Evolutionary conservation across 2,797 vertebrate genomes (phyloP), one percentile per base, ranked within the genome.

Genomic region (Danio choprae): DNA sequence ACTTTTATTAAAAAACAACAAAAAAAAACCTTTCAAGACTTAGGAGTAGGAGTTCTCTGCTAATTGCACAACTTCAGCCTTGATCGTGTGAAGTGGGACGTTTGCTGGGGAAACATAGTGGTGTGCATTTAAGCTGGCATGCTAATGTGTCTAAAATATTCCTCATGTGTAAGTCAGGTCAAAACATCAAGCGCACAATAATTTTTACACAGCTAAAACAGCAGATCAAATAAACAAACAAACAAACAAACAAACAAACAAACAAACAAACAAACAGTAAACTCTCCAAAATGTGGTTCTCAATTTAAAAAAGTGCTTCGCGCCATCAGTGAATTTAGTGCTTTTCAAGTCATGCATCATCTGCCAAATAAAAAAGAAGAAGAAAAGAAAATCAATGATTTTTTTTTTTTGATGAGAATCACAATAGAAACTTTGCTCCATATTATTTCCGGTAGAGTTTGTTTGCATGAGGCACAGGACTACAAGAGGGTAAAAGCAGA

Each of bases 391-490:
- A 51, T 50, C 43, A 44, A 40, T 68, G 40, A 53, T 48, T 77
- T 20, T 48, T 7, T 46, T 5, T 59, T 38, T 74, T 13, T 0
- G 43, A 68, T 7, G 53, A 51, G 29, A 38, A 48, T 77, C 75
- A 55, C 40, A 22, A 59, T 56, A 16, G 72, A 5, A 7, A 43
- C 15, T 72, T 58, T 20, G 53, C n/a, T 44, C 48, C 68, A 36
- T 48, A 60, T 79, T 11, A 79, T 71, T 71, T 38, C 36, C 43
- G 20, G 7, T 11, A 53, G 50, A 60, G 58, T 62, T n/a, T 48
- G 68, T 51, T 50, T 51, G 55, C 8, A 12, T 7, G 38, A 51
- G 70, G 71, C 84, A 82, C 83, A 12, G 36, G 59, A 53, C 10
- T 20, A 41, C 58, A 81, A 62, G 56, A 51, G 68, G 71, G 41